Base-by-base conservation (phyloP, 1,140 invertebrate species). In the Notospermus geniculatus region DNA sequence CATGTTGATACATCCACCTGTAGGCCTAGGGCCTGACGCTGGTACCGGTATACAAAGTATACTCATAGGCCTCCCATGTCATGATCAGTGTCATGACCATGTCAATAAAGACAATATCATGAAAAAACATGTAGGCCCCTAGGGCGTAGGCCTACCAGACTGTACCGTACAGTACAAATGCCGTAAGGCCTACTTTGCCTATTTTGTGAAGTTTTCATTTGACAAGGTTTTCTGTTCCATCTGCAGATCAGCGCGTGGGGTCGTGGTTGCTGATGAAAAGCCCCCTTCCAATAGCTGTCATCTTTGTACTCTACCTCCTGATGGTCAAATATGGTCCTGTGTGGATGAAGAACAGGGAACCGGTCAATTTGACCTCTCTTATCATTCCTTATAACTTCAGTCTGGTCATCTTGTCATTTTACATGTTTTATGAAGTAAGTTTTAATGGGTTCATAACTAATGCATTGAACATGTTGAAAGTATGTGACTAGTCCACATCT, bases 261-360 rank as follows among this genome's bases (percentile, higher is more conserved):
- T 86, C 88, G 66, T 96, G 92, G 91, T 81, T 88, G n/a, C 87
- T 97, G 85, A 91, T 95, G 88, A 88, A 87, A 50, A 90, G 89
- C 65, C 93, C 93, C 7, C 84, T 91, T 71, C 93, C 93, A 17
- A 95, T 92, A 13, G 72, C 94, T 23, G 80, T 83, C 22, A 65
- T 95, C 52, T 88, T 86, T 67, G 93, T 94, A 82, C 61, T 89
- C 17, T 96, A 96, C 75, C 81, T 94, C 32, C 82, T 88, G 55
- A 87, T 92, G 63, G 90, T 93, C 22, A 89, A 32, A 29, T 30
- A 55, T 9, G 91, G 91, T 4, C 91, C 92, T 19, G 88, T 86
- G 73, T 66, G 91, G 9, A 95, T 95, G 92, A 86, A 84, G 71
- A 87, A 89, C 64, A 82, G 88, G 50, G 86, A 87, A 77, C 87